Base-by-base conservation (phyloP, 2,888 invertebrate genomes). In the Epiblema foenella region DNA sequence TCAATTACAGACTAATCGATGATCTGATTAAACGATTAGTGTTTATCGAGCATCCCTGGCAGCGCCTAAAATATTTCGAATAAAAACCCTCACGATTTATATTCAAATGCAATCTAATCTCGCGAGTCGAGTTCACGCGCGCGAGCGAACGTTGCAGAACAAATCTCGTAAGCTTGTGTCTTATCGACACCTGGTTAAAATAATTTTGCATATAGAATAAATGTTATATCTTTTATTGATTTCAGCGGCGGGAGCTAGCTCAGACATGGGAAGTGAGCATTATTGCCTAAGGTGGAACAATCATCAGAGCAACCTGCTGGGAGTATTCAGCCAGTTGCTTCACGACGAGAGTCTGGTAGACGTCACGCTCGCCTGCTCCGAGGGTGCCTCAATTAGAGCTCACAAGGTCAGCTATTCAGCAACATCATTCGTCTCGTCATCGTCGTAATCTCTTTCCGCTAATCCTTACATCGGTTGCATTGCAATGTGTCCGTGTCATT, bases 251-350 rank as follows among this genome's bases (percentile, higher is more conserved):
- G 95, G 95, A 96, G 96, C 96, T 96, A 96, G 96, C 96, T 96
- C 96, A 97, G 97, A 97, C 96, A 97, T 97, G 97, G 97, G 97
- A 96, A 98, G 98, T 97, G 98, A 98, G 97, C 98, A 98, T 95
- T 98, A 98, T 96, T 98, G 98, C 96, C 96, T 98, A 95, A 97
- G 98, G 97, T 98, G 98, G 98, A 98, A 98, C 96, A 98, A 98
- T 97, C 98, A 98, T 97, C 98, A 98, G 96, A 97, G 97, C 96
- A 98, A 98, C 96, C 96, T 98, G 95, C 96, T 98, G 95, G 98
- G 97, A 94, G 98, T 98, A 94, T 98, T 98, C 96, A 98, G 97
- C 95, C 98, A 98, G 95, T 96, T 98, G 95, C 95, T 98, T 91
- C 97, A 97, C 95, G 97, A 98, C 96, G 98, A 98, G 95, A 97